Percentiles rank a stretch among this genome's conserved stretches.
Evolutionary conservation across 1,140 invertebrate genomes (phyloP).

Genomic region (Diabrotica virgifera): DNA sequence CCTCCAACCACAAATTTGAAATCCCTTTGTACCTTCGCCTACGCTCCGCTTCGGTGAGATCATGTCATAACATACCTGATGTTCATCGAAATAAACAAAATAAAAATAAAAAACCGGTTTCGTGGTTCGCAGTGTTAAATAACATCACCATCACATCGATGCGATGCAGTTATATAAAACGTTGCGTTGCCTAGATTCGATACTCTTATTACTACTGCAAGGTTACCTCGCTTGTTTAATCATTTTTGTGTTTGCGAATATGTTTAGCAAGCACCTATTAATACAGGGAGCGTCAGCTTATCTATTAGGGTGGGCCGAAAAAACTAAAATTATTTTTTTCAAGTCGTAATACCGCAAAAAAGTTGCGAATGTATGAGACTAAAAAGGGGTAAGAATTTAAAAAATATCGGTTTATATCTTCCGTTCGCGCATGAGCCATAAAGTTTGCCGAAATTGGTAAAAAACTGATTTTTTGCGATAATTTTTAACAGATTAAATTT

Average conservation of each 20-base stretch:
- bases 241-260: slow-evolving; percentile 3
- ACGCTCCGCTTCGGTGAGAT: slow-evolving; percentile 7
- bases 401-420: too few relatives aligned
- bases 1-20: too few relatives aligned
- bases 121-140: slow-evolving; percentile 2
- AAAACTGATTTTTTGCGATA: too few relatives aligned
- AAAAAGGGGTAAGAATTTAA: too few relatives aligned
- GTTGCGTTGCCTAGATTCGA: slow-evolving; percentile 7
- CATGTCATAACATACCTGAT: slow-evolving; percentile 14
- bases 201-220: slow-evolving; percentile 2
- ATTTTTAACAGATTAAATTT: too few relatives aligned
- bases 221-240: background rate
- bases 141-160: slow-evolving; percentile 13
- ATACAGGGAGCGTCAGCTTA: too few relatives aligned
- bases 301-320: too few relatives aligned
- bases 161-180: slow-evolving; percentile 13
- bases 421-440: too few relatives aligned
- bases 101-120: slow-evolving; percentile 8
- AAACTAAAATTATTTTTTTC: too few relatives aligned
- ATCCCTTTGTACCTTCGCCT: background rate
- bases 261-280: background rate
- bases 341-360: too few relatives aligned
- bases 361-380: too few relatives aligned
- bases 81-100: slow-evolving; percentile 1
- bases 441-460: too few relatives aligned